Percentiles rank a stretch among this genome's conserved stretches.
Conservation (phyloP, 2,888 invertebrate genomes). For the Lydus trimaculatus region DNA sequence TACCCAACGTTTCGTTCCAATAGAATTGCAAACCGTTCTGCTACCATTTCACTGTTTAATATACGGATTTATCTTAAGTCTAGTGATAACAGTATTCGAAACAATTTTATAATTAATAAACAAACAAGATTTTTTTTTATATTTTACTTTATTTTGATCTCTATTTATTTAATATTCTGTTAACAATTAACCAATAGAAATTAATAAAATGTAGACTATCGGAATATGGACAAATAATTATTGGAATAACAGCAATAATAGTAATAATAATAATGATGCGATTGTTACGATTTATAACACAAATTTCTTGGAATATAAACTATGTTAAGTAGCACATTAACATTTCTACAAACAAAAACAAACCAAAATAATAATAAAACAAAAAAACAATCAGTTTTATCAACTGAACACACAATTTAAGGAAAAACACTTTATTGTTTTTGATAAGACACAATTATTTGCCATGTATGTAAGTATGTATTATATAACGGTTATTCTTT, state of each 20-base stretch:
- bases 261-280: constrained; percentile 39
- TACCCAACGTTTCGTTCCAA: constrained; percentile 26
- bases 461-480: constrained; percentile 18
- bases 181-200: constrained; percentile 48
- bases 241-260: constrained; percentile 48
- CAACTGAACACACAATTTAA: constrained; percentile 28
- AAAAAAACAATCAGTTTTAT: constrained; percentile 6
- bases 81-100: constrained; percentile 20
- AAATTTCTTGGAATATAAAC: constrained; percentile 46
- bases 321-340: constrained; percentile 51
- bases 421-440: constrained; percentile 7
- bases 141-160: constrained; percentile 47
- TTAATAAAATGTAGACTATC: constrained; percentile 44
- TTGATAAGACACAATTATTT: constrained; percentile 18
- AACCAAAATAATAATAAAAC: too few species aligned
- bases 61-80: constrained; percentile 20
- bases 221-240: constrained; percentile 34
- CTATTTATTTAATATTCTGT: constrained; percentile 44
- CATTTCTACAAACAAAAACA: constrained; percentile 33
- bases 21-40: constrained; percentile 30
- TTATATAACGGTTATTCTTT: background rate
- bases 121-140: constrained; percentile 9
- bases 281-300: constrained; percentile 42
- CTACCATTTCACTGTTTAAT: constrained; percentile 33
- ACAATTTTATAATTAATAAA: background rate